Base-by-base conservation (phyloP, 1,140 invertebrate genomes). In the Homalodisca vitripennis region DNA sequence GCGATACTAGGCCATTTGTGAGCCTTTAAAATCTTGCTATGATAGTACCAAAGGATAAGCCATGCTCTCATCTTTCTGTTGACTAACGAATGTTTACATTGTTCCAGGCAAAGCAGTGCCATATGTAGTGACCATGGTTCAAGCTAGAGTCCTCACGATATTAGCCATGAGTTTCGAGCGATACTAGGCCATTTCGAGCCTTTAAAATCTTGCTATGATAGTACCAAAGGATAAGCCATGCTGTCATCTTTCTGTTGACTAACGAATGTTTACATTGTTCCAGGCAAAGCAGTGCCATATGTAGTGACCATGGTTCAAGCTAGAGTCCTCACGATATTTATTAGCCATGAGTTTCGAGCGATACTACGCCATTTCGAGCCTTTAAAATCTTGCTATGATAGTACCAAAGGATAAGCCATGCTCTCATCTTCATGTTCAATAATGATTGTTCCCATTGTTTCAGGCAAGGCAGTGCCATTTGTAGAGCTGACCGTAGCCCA, bases 321-420 rank as follows among this genome's bases (percentile, higher is more conserved):
- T 14, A 96, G 94, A 1, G 93, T 97, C 1, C 82, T 97, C 29
- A 98, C 95, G 14, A 97, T 98, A 72, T 29, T 97, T n/a, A n/a
- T 81, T 98, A 74, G 94, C 95, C 53, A 94, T 95, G 74, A 93
- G 92, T 78, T 93, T 97, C 77, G 95, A 98, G 78, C 84, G 95
- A 3, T 98, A 97, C 81, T 95, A 96, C 80, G 95, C 94, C 30
- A 97, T 97, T 97, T n/a, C 79, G 88, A 95, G 75, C 95, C 95
- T 0, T 80, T 98, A 48, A 87, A 92, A 74, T 94, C 93, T 0
- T 91, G 92, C 73, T 95, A 95, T 80, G 92, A 94, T 17, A 96
- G 94, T 77, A 96, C 93, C 1, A 94, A 94, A 80, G 87, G 91
- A 0, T 84, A 93, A 69, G 93, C 93, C 0, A 86, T 91, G 2